A percentile compares a stretch with the other conserved stretches of the same genome.
These are phyloP conservation scores for Microplitis manilae DNA, from an alignment of 2,888 invertebrate species.

Conservation along the genomic window DNA sequence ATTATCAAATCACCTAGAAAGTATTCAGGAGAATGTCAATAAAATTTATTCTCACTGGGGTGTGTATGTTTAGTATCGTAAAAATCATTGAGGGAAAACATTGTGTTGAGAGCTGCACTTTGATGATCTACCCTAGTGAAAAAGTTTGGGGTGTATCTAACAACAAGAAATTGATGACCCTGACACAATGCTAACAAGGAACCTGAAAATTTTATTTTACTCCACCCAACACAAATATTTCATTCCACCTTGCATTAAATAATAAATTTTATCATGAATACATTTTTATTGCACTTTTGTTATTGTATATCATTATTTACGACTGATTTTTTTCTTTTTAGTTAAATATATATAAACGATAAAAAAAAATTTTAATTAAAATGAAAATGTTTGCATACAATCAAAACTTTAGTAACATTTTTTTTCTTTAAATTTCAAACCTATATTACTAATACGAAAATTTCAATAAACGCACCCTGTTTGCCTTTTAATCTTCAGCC, in stretches of 20 bases:
- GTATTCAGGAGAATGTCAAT: not conserved
- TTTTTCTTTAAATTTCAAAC: not conserved
- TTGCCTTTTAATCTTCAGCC: not conserved
- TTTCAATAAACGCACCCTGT: not conserved
- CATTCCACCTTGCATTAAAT: not conserved
- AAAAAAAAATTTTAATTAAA: not conserved
- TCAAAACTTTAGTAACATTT: not conserved
- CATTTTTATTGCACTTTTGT: conserved; percentile 13
- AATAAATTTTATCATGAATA: not conserved
- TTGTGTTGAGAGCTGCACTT: conserved; percentile 6
- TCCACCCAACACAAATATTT: not conserved
- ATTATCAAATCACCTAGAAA: not conserved
- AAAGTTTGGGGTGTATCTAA: conserved; percentile 22
- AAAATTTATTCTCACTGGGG: not conserved
- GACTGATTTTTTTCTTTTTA: not conserved
- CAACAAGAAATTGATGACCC: conserved; percentile 18
- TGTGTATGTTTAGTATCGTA: conserved; percentile 34
- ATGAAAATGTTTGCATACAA: not conserved
- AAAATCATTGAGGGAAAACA: conserved; percentile 31
- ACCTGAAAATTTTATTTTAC: conserved; percentile 9
- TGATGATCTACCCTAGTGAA: conserved; percentile 23
- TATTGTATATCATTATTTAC: not conserved
- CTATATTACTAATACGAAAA: not conserved
- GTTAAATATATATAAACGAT: not conserved
- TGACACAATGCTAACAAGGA: conserved; percentile 28